Base-by-base conservation (phyloP, 2,113 vertebrate genomes). In the Lampris megalopsis region DNA sequence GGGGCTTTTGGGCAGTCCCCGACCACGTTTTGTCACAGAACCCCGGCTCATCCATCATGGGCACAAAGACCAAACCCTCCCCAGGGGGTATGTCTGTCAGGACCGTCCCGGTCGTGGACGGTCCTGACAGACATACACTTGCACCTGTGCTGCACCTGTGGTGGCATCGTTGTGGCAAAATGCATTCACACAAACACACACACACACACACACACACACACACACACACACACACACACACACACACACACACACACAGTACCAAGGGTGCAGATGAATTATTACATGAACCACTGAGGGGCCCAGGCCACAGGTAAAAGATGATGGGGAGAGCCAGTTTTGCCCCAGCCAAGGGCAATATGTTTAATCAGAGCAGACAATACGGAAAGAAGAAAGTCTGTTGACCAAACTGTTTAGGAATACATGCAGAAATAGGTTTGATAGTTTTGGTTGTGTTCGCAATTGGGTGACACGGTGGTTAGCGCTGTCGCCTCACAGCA, bases 31-130 rank as follows among this genome's bases (percentile, higher is more conserved):
- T 76, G 58, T 73, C 67, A 49, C 6, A 4, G 42, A 72, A 75
- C 24, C 40, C 50, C 1, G 5, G 69, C 78, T 71, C 81, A 86
- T 87, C 75, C 41, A 75, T 85, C 85, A 90, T 35, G 59, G 9
- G 2, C 61, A 80, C 86, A 85, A 86, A 80, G 65, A 86, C 65
- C 50, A 71, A 76, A 42, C 69, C 64, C 68, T 65, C 70, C 7
- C 9, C 7, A 67, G 84, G 70, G 67, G 68, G 43, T 84, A 67
- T 69, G 71, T 88, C 83, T 84, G 82, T 85, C 68, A 79, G 71
- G 80, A 43, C 6, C 65, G 80, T 79, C 67, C 77, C 43, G 70
- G 69, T 70, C 66, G 77, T 80, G 35, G 59, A 54, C 73, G 45
- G 63, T 24, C 24, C 24, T 24, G 24, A 24, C 9, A n/a, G 38